phyloP scores from a whole-genome alignment of 53 echinoderm and acorn worm species.

The Patiria pectinifera region DNA sequence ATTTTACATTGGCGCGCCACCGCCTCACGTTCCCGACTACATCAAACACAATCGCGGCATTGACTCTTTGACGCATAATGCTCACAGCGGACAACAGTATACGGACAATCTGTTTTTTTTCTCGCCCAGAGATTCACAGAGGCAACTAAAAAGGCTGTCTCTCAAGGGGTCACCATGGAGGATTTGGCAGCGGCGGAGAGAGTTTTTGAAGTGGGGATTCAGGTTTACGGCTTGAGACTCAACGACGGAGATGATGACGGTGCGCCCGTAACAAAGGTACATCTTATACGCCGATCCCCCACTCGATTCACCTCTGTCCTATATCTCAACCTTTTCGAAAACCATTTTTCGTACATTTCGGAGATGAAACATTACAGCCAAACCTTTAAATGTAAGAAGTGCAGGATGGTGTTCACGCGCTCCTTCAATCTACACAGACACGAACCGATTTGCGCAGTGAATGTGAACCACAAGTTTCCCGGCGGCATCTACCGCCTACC shows the following conservation, averaged over 20 bases:
- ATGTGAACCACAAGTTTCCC: conserved; percentile 8
- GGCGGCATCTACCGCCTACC: not conserved
- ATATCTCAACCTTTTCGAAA: conserved; percentile 8
- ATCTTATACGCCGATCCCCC: conserved; percentile 10
- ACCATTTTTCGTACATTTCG: conserved; percentile 31
- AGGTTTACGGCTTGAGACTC: not conserved
- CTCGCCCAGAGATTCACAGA: no score
- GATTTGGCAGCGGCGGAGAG: not conserved
- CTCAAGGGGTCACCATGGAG: not conserved
- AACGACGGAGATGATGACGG: not conserved
- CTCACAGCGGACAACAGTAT: not conserved
- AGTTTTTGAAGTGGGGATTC: not conserved
- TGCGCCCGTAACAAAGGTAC: not conserved
- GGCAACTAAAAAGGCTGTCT: not conserved
- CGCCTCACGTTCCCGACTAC: conserved; percentile 27
- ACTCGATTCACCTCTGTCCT: not conserved
- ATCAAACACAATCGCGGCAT: conserved; percentile 45
- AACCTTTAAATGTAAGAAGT: conserved; percentile 5
- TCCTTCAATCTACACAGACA: not conserved
- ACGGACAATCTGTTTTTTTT: conserved; percentile 56
- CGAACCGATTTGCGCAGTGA: not conserved
- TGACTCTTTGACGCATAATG: not conserved
- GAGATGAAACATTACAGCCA: conserved; percentile 32
- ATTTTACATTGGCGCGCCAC: not conserved
- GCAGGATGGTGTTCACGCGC: not conserved